phyloP scores from a whole-genome alignment of 2,797 vertebrate genomes.

The Myotis myotis region DNA sequence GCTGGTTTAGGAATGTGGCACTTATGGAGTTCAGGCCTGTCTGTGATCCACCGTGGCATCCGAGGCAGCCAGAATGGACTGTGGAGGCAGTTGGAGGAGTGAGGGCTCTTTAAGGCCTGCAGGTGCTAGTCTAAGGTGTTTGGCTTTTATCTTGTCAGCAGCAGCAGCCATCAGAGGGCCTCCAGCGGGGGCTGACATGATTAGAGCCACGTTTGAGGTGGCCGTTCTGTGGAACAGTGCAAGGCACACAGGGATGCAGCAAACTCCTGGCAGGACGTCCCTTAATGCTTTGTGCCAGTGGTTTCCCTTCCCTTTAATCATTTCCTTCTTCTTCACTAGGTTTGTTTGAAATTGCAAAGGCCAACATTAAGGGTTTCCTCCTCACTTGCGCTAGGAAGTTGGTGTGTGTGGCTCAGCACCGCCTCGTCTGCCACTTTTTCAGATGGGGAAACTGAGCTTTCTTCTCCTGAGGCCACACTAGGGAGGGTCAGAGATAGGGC shows the following conservation, averaged over 20 bases:
- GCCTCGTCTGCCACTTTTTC: background rate
- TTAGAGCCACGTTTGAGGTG: constrained; percentile 58
- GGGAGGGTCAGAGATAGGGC: background rate
- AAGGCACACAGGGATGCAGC: constrained; percentile 11
- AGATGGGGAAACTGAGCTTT: background rate
- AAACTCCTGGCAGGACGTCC: constrained; percentile 1
- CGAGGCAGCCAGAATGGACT: background rate
- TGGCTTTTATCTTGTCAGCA: constrained; percentile 56
- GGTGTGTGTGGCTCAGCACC: background rate
- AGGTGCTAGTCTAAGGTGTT: background rate
- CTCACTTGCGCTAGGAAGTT: background rate
- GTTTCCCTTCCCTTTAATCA: constrained; percentile 63
- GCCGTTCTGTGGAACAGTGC: constrained; percentile 15
- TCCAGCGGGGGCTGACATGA: constrained; percentile 43
- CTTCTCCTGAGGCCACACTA: background rate
- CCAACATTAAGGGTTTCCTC: constrained; percentile 13
- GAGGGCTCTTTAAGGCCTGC: constrained; percentile 3
- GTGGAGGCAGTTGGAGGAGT: background rate
- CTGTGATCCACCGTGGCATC: accelerated
- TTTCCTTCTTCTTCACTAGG: background rate
- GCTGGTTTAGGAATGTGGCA: background rate
- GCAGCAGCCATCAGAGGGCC: constrained; percentile 33
- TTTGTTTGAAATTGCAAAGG: constrained; percentile 45
- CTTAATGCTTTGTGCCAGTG: constrained; percentile 10
- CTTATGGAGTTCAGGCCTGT: background rate